A percentile compares a stretch with the other conserved stretches of the same genome.
These are phyloP conservation scores for Lysiphlebus fabarum DNA, from an alignment of 1,140 invertebrate species.

Conservation along the genomic window DNA sequence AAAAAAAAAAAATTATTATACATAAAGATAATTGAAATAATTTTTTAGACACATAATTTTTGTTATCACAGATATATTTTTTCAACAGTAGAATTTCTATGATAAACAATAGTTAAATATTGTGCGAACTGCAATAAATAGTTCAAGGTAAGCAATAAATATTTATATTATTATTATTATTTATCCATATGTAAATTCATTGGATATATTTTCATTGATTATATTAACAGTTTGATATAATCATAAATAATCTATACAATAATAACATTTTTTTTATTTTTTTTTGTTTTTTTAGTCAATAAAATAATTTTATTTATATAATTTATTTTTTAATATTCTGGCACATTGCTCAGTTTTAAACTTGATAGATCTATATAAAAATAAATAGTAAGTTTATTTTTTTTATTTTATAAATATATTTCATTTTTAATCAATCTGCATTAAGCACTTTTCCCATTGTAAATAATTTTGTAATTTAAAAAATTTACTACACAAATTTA, in stretches of 20 bases:
- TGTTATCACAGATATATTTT: too few relatives aligned
- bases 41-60: too few relatives aligned
- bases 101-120: too few relatives aligned
- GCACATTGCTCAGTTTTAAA: constrained; percentile 39
- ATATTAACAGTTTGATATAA: constrained; percentile 26
- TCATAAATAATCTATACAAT: constrained; percentile 29
- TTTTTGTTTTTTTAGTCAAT: constrained; percentile 26
- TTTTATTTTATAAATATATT: constrained; percentile 30
- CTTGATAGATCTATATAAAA: constrained; percentile 46
- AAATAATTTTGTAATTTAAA: too few relatives aligned
- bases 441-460: too few relatives aligned
- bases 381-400: constrained; percentile 42
- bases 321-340: constrained; percentile 30
- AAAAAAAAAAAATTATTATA: too few relatives aligned
- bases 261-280: constrained; percentile 30
- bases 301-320: constrained; percentile 34
- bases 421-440: constrained; percentile 1
- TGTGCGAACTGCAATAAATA: too few relatives aligned
- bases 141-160: too few relatives aligned
- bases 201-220: constrained; percentile 14
- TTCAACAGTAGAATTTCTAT: too few relatives aligned
- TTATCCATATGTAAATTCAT: constrained; percentile 10
- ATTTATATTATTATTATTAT: constrained; percentile 8
- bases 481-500: too few relatives aligned
- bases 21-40: too few relatives aligned